Conservation (phyloP, 2,113 vertebrate species). For the Solenodon paradoxus region DNA sequence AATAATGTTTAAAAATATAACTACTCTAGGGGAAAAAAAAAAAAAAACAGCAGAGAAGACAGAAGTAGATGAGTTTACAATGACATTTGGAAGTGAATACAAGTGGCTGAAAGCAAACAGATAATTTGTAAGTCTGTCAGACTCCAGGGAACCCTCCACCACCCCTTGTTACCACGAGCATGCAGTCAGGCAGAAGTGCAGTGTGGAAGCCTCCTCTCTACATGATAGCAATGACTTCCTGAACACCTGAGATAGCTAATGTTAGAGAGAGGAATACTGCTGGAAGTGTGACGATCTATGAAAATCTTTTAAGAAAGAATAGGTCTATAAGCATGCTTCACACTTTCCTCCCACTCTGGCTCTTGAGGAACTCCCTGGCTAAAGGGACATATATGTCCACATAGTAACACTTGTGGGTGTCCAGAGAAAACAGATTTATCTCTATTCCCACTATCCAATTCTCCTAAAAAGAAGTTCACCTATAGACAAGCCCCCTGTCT, state of each 20-base stretch:
- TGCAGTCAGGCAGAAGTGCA: neutral
- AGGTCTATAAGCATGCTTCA: neutral
- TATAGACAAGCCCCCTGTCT: neutral
- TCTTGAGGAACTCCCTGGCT: neutral
- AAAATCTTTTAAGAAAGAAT: neutral
- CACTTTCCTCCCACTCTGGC: neutral
- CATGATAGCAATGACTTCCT: neutral
- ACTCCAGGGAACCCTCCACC: neutral
- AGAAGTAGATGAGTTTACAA: neutral
- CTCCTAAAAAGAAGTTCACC: neutral
- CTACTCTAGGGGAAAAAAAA: neutral
- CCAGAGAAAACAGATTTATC: neutral
- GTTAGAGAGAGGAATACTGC: neutral
- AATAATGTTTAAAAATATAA: neutral
- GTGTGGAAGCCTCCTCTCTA: neutral
- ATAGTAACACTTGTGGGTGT: neutral
- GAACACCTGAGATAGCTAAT: neutral
- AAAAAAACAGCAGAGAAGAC: neutral
- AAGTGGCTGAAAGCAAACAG: neutral
- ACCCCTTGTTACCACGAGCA: neutral
- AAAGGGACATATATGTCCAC: neutral
- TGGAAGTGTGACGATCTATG: neutral
- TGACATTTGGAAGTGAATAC: neutral
- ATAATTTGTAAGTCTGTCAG: neutral
- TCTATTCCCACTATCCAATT: neutral